Evolutionary conservation across 2,113 vertebrate genomes (phyloP).

Genomic region (Spilogale gracilis): DNA sequence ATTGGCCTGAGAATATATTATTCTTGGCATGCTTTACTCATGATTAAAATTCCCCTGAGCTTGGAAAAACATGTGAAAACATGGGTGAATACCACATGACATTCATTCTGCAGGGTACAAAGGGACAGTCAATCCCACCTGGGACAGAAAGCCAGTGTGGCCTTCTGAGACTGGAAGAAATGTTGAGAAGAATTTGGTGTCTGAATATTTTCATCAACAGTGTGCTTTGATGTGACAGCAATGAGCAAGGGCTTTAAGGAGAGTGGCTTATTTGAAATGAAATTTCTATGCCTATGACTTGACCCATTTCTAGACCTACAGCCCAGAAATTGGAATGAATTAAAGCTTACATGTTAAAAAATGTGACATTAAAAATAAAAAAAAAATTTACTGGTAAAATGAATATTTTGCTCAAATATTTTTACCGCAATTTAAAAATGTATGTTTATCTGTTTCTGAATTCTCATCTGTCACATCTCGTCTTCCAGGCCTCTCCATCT

Average conservation of each 20-base stretch:
- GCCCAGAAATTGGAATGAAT: neutral
- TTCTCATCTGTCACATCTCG: neutral
- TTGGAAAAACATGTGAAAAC: neutral
- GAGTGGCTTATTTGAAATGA: neutral
- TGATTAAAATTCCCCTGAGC: neutral
- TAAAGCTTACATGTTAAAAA: neutral
- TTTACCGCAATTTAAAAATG: neutral
- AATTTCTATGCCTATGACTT: neutral
- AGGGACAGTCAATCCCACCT: rapidly evolving
- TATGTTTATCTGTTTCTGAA: neutral
- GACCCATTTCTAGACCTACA: neutral
- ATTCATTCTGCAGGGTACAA: neutral
- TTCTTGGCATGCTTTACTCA: neutral
- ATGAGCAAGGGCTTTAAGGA: neutral
- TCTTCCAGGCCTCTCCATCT: neutral
- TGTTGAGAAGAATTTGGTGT: neutral
- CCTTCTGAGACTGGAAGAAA: neutral
- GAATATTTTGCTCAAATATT: neutral
- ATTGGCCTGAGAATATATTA: neutral
- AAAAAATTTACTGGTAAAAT: neutral
- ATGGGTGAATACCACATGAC: neutral
- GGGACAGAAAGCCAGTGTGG: neutral
- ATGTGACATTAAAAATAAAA: neutral
- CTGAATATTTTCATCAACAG: neutral
- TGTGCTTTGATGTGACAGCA: neutral